These are phyloP conservation scores for Heliothis subflexa DNA, from an alignment of 1,140 invertebrate species.

Conservation along the genomic window DNA sequence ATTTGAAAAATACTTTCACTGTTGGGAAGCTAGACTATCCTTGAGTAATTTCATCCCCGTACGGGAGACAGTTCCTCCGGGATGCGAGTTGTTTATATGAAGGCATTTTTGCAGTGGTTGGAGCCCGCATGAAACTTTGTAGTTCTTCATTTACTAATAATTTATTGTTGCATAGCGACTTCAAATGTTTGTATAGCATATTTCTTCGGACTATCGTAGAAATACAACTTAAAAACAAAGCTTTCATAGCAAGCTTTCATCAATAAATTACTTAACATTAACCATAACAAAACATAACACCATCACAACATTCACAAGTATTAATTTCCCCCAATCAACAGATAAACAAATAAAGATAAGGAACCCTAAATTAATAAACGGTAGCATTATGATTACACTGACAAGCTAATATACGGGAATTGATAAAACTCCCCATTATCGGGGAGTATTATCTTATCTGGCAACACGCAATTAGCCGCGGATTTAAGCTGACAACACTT, in stretches of 20 bases:
- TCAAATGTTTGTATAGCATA: too few relatives aligned
- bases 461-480: conserved; percentile 71
- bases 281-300: background rate
- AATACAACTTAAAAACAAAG: background rate
- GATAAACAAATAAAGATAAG: conserved; percentile 56
- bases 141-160: too few relatives aligned
- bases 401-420: conserved; percentile 56
- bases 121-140: too few relatives aligned
- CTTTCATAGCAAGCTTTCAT: background rate
- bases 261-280: background rate
- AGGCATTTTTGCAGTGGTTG: too few relatives aligned
- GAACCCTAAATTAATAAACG: conserved; percentile 71
- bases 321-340: conserved; percentile 26
- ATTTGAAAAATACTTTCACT: too few relatives aligned
- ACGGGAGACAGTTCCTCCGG: too few relatives aligned
- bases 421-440: conserved; percentile 43
- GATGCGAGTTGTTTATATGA: too few relatives aligned
- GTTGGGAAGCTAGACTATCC: too few relatives aligned
- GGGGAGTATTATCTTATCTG: conserved; percentile 70
- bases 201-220: too few relatives aligned
- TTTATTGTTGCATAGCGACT: too few relatives aligned
- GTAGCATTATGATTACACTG: conserved; percentile 59
- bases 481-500: conserved; percentile 66
- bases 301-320: background rate
- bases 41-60: too few relatives aligned